Percentiles rank a stretch among this genome's conserved stretches.
Conservation (phyloP, 1,140 invertebrate genomes). For the Lasioglossum albipes region DNA sequence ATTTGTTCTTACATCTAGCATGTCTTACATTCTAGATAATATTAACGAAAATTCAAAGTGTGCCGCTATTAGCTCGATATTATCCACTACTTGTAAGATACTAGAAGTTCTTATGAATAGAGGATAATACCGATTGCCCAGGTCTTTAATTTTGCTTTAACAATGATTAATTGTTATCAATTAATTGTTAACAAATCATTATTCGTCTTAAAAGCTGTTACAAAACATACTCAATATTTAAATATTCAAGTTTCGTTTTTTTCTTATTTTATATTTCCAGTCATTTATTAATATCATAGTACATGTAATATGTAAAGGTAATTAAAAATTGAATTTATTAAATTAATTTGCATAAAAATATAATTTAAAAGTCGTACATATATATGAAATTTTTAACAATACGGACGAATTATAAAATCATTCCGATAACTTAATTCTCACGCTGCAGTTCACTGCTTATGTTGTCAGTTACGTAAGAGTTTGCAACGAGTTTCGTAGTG, state of each 20-base stretch:
- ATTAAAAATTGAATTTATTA: not conserved
- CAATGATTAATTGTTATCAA: too few relatives aligned
- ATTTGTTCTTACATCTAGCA: too few relatives aligned
- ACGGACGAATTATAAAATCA: not conserved
- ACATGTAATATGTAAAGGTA: not conserved
- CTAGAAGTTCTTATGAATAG: too few relatives aligned
- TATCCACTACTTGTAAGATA: too few relatives aligned
- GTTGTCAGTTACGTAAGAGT: slow-evolving; percentile 29
- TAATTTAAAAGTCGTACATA: not conserved
- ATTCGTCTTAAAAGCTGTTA: not conserved
- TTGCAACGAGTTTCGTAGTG: slow-evolving; percentile 18
- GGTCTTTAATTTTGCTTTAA: too few relatives aligned
- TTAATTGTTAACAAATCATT: not conserved
- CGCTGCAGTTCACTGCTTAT: not conserved
- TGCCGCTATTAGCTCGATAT: too few relatives aligned
- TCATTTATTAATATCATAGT: not conserved
- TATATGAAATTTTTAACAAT: not conserved
- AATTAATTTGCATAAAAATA: not conserved
- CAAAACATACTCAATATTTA: too few relatives aligned
- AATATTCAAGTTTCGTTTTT: too few relatives aligned
- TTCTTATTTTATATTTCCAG: too few relatives aligned
- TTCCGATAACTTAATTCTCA: slow-evolving; percentile 28
- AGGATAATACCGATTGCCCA: too few relatives aligned
- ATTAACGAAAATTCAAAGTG: too few relatives aligned
- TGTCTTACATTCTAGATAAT: too few relatives aligned